Conservation (phyloP, 2,797 vertebrate genomes). For the Chiloscyllium punctatum region DNA sequence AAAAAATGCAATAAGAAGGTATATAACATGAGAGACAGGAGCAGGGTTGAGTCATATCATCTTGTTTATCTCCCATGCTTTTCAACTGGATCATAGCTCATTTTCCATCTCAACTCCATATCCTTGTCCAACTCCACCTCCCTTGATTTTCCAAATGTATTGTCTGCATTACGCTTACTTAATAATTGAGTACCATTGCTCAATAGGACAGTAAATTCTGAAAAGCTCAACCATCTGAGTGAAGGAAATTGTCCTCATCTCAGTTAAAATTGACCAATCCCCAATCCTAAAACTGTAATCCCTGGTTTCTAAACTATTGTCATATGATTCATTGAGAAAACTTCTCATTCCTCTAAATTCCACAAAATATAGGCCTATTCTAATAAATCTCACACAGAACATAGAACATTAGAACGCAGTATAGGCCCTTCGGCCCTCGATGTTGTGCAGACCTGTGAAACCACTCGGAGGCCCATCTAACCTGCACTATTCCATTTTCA, state of each 20-base stretch:
- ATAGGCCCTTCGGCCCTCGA: too few relatives aligned
- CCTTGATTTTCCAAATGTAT: background rate
- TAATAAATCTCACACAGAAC: background rate
- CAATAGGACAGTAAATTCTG: background rate
- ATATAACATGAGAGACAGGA: background rate
- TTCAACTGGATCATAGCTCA: background rate
- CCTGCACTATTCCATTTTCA: too few relatives aligned
- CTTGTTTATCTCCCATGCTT: too few relatives aligned
- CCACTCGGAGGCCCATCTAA: too few relatives aligned
- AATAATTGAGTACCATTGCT: background rate
- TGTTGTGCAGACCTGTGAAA: too few relatives aligned
- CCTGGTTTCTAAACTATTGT: background rate
- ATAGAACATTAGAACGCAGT: too few relatives aligned
- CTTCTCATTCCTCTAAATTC: background rate
- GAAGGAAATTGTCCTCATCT: background rate
- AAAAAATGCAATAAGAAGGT: too few relatives aligned
- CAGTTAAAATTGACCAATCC: background rate
- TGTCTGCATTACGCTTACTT: background rate
- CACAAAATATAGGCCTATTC: background rate
- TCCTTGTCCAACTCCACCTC: background rate
- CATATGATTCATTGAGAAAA: background rate
- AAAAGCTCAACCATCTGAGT: background rate
- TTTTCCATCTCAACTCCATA: background rate
- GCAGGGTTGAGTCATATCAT: background rate
- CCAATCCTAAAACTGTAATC: background rate